Evolutionary conservation across 1,140 invertebrate genomes (phyloP), one percentile per base, ranked within the genome.

Genomic region (Tachypleus tridentatus): DNA sequence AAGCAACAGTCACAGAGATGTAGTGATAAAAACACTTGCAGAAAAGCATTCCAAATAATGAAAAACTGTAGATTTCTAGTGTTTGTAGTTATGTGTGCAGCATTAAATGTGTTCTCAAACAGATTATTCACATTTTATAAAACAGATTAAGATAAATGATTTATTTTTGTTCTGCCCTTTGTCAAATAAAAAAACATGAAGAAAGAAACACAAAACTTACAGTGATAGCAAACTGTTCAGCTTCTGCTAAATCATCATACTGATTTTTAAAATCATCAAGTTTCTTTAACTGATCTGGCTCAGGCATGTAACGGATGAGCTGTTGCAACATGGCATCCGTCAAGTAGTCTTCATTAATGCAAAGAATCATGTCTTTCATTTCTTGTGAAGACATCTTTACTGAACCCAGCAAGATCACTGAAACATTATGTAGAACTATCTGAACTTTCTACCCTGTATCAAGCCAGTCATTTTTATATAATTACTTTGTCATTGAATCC

Each of bases 191-290:
- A 29, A 29, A 29, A 29, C 29, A 29, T 61, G 4, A 47, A 61
- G 6, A 11, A 54, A 65, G 65, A 57, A 59, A 64, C n/a, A 57
- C 47, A 49, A 62, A 63, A n/a, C 87, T 83, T 76, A 96, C 90
- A n/a, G 88, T 91, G 4, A 94, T 85, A 59, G 88, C 87, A 80
- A 98, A 98, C 74, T 95, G 91, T 77, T 98, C 96, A 4, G 94
- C 90, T 70, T 94, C 92, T 0, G 91, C 88, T 53, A 98, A 75
- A 52, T 91, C 83, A 63, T 85, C 85, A 68, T 85, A 85, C 56
- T 86, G 84, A 56, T 87, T 84, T 73, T 89, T 87, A 63, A 88
- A 82, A 64, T 87, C 85, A 58, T 89, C 82, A 4, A 98, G 75
- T 71, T 88, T 85, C 58, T 88, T 88, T 4, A 98, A 78, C 71